phyloP scores from a whole-genome alignment of 2,113 vertebrate species.

The Cheirogaleus medius region DNA sequence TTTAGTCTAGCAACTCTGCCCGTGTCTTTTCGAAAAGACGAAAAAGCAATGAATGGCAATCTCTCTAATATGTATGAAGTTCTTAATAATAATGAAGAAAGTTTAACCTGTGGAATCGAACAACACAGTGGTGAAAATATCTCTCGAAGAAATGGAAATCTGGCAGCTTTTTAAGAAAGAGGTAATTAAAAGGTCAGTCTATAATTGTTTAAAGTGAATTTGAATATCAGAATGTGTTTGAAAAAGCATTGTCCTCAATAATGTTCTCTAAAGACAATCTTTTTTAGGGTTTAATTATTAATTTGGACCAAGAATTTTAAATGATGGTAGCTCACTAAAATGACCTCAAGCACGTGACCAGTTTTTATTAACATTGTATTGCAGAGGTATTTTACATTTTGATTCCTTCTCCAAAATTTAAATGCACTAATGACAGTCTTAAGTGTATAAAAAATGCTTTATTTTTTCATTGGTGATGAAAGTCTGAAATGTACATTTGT shows the following conservation, averaged over 20 bases:
- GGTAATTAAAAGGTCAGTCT: constrained; percentile 64
- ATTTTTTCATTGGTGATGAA: constrained; percentile 82
- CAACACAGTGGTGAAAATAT: constrained; percentile 86
- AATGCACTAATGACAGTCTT: constrained; percentile 85
- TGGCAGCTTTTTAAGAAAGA: constrained; percentile 83
- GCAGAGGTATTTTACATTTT: constrained; percentile 80
- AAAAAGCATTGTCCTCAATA: constrained; percentile 77
- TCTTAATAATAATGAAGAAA: constrained; percentile 85
- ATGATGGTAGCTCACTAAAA: constrained; percentile 76
- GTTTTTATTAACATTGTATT: constrained; percentile 76
- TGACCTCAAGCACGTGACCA: constrained; percentile 75
- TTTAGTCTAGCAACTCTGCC: constrained; percentile 92
- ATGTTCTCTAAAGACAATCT: constrained; percentile 91
- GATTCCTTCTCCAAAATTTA: constrained; percentile 77
- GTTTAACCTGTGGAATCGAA: constrained; percentile 85
- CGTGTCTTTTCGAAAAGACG: constrained; percentile 92
- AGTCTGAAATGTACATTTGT: constrained; percentile 29
- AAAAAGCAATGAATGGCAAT: constrained; percentile 88
- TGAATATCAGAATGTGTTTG: constrained; percentile 75
- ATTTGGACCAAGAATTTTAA: constrained; percentile 85
- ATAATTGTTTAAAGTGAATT: constrained; percentile 77
- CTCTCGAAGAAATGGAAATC: constrained; percentile 92
- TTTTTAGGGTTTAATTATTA: constrained; percentile 75
- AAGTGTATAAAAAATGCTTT: constrained; percentile 83
- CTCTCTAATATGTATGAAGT: constrained; percentile 88